phyloP scores from a whole-genome alignment of 2,113 vertebrate species.

The Oncorhynchus clarkii region DNA sequence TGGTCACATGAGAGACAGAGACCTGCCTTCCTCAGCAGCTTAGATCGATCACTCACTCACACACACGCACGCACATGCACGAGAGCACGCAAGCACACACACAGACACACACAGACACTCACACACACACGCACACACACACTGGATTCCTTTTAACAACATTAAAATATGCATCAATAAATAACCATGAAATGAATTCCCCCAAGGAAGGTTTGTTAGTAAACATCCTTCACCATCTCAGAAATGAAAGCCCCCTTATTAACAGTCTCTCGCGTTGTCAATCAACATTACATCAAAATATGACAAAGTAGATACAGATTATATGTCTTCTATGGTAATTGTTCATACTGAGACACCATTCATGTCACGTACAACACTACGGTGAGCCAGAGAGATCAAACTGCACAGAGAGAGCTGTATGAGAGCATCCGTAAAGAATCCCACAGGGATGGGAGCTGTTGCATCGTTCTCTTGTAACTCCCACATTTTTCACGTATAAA shows the following conservation, averaged over 20 bases:
- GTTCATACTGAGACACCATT: slow-evolving; percentile 67
- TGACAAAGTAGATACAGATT: too few relatives aligned
- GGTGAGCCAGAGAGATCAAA: slow-evolving; percentile 65
- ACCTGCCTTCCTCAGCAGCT: slow-evolving; percentile 52
- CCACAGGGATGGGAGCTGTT: slow-evolving; percentile 66
- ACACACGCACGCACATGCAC: not conserved
- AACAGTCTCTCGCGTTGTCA: too few relatives aligned
- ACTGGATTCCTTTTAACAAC: not conserved
- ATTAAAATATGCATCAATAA: not conserved
- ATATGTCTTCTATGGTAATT: slow-evolving; percentile 31
- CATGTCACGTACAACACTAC: slow-evolving; percentile 67
- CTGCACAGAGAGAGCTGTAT: slow-evolving; percentile 57
- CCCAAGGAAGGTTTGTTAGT: too few relatives aligned
- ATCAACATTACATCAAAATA: too few relatives aligned
- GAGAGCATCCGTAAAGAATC: slow-evolving; percentile 63
- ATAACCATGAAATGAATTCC: too few relatives aligned
- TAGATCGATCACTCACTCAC: slow-evolving; percentile 3
- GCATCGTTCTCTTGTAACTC: slow-evolving; percentile 56
- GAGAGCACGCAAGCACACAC: slow-evolving; percentile 7
- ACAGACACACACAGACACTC: slow-evolving; percentile 10
- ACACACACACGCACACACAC: slow-evolving; percentile 4
- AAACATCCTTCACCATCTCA: too few relatives aligned
- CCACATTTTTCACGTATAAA: slow-evolving; percentile 53
- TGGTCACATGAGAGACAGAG: slow-evolving; percentile 51
- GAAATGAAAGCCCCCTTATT: too few relatives aligned